Evolutionary conservation across 2,113 vertebrate genomes (phyloP).

Genomic region (Phainopepla nitens): DNA sequence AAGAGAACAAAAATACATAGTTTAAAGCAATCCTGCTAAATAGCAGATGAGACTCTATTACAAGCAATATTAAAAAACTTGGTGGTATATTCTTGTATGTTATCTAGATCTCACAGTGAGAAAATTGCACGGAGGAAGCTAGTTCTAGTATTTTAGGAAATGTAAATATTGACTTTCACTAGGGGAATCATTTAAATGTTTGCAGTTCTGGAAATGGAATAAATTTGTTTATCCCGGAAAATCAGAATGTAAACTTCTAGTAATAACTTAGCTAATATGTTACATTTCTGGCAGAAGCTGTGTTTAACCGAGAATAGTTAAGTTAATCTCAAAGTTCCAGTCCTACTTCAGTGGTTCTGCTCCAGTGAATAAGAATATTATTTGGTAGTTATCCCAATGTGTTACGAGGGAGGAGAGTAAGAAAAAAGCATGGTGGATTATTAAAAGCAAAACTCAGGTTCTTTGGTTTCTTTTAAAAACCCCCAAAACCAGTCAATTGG

Average conservation of each 20-base stretch:
- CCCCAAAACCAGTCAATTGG: fast-evolving
- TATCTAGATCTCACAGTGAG: background rate
- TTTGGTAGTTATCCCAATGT: background rate
- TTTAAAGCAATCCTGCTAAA: background rate
- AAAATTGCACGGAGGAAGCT: slow-evolving; percentile 27
- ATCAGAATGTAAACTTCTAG: background rate
- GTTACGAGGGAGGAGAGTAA: background rate
- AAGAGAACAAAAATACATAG: background rate
- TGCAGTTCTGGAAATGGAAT: background rate
- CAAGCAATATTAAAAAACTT: background rate
- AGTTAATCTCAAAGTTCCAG: background rate
- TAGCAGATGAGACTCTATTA: background rate
- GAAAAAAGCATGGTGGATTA: background rate
- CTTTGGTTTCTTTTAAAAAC: background rate
- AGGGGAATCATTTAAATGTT: background rate
- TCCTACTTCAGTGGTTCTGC: background rate
- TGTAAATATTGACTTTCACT: slow-evolving; percentile 4
- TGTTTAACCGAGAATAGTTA: background rate
- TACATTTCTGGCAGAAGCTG: background rate
- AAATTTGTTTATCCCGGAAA: slow-evolving; percentile 4
- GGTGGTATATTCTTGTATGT: background rate
- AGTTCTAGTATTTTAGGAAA: background rate
- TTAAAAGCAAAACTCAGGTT: background rate
- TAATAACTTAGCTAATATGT: background rate
- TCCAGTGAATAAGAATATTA: background rate